Base-by-base conservation (phyloP, 2,888 invertebrate genomes). In the Crioceris asparagi region DNA sequence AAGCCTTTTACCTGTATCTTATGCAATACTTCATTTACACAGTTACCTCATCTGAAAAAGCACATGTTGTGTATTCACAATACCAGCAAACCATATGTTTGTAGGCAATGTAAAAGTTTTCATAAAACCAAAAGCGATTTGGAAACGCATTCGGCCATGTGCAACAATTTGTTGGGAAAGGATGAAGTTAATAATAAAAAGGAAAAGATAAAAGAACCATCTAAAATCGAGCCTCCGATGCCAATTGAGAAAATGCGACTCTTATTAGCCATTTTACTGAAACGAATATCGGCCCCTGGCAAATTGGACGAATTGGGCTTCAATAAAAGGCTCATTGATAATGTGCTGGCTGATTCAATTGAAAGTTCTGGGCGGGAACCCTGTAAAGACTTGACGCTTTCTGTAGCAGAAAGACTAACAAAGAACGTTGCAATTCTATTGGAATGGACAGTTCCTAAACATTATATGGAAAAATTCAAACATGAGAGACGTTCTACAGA, bases 31-130 rank as follows among this genome's bases (percentile, higher is more conserved):
- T 75, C 78, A 1, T 87, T 87, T 60, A 79, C 83, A 0, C 88
- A 88, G 57, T 62, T 88, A 38, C 85, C 88, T 0, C 88, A 88
- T 56, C 75, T 88, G 62, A 88, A 88, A 62, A 83, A 86, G 43
- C 88, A 90, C 59, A 85, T 90, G 85, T 72, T 76, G 43, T 82
- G 82, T 52, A 84, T 88, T 36, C 88, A 88, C 59, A 80, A 83
- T 18, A 75, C 82, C 47, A 73, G 72, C 43, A 79, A 83, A 47
- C 81, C 85, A 0, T 88, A 87, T 55, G 75, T 79, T 56, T 88
- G 88, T 57, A 65, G 68, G 14, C 74, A 74, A 34, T 88, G 88
- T 60, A 69, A 75, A 18, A 68, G 72, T 31, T 84, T 82, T 58
- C 85, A 83, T 57, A 79, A 82, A 55, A 75, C 81, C 18, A 87